Evolutionary conservation across 2,797 vertebrate genomes (phyloP).

Genomic region (Morelia viridis): DNA sequence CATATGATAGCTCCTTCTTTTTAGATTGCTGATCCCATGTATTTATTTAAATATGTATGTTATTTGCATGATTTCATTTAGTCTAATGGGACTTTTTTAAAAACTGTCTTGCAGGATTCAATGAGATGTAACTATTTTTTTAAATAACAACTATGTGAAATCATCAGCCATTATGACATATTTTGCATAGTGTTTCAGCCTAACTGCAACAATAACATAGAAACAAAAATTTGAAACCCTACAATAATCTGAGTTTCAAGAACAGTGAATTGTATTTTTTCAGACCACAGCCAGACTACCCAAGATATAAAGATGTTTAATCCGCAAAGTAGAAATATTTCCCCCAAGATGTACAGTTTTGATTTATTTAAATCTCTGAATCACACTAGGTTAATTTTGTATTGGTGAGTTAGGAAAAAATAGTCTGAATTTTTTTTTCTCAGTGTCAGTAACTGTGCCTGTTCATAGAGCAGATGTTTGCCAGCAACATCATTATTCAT

Average conservation of each 20-base stretch:
- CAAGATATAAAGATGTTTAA: not conserved
- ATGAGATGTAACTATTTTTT: not conserved
- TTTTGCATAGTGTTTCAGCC: not conserved
- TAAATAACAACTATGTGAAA: not conserved
- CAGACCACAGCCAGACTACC: not conserved
- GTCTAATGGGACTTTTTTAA: not conserved
- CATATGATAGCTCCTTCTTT: not conserved
- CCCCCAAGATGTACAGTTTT: not conserved
- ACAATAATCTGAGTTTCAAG: not conserved
- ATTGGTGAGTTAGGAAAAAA: not conserved
- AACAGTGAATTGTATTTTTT: not conserved
- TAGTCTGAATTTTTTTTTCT: slow-evolving; percentile 18
- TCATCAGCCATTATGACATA: not conserved
- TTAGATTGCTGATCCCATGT: not conserved
- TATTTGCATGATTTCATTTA: not conserved
- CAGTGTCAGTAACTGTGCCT: not conserved
- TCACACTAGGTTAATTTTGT: slow-evolving; percentile 10
- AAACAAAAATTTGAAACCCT: not conserved
- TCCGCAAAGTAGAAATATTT: not conserved
- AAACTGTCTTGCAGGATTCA: not conserved
- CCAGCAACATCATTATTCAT: slow-evolving; percentile 18
- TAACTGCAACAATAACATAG: not conserved
- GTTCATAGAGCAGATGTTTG: not conserved
- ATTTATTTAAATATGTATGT: not conserved
- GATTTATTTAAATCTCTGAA: slow-evolving; percentile 12